phyloP scores from a whole-genome alignment of 2,888 invertebrate species.

The Taenaris catops region DNA sequence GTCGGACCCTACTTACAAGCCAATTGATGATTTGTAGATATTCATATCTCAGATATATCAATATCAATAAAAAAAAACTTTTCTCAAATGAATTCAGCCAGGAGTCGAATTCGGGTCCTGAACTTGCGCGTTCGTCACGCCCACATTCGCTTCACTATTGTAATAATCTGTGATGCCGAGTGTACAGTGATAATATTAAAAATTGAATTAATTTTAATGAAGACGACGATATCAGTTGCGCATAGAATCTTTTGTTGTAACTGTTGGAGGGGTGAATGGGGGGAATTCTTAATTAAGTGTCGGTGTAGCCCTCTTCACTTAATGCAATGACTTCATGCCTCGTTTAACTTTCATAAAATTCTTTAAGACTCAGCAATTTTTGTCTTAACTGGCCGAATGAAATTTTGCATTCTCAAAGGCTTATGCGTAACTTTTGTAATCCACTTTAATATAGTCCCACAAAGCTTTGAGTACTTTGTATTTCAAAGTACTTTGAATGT shows the following conservation, averaged over 20 bases:
- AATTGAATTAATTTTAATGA: conserved; percentile 67
- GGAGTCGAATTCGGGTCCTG: too few relatives aligned
- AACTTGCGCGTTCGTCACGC: too few relatives aligned
- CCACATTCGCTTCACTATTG: too few relatives aligned
- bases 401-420: conserved; percentile 7
- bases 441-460: not conserved
- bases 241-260: conserved; percentile 69
- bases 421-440: conserved; percentile 5
- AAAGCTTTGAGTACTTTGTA: too few relatives aligned
- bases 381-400: conserved; percentile 54
- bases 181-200: conserved; percentile 49
- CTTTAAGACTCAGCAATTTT: conserved; percentile 70
- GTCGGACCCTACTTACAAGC: too few relatives aligned
- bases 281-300: conserved; percentile 77
- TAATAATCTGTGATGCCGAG: not conserved
- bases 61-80: too few relatives aligned
- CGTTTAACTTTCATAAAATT: conserved; percentile 77
- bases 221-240: conserved; percentile 48
- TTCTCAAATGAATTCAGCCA: too few relatives aligned
- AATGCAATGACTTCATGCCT: conserved; percentile 75
- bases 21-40: too few relatives aligned
- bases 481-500: too few relatives aligned
- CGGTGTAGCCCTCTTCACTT: conserved; percentile 68
- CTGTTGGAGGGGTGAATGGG: conserved; percentile 44
- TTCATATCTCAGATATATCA: too few relatives aligned